Conservation (phyloP, 1,140 invertebrate species). For the Microvelia longipes region DNA sequence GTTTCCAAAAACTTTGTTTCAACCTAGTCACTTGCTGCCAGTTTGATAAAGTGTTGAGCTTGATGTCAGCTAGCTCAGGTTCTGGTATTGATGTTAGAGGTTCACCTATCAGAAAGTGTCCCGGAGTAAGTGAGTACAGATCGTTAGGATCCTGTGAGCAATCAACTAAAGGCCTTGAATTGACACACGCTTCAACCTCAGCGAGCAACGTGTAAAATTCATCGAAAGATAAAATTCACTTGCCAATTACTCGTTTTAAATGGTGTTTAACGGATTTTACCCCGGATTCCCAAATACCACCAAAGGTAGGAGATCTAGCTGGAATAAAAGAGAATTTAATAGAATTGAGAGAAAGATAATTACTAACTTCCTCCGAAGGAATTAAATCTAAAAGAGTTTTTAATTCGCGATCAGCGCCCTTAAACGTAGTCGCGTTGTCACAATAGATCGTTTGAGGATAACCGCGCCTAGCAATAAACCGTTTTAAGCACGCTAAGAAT, state of each 20-base stretch:
- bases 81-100: slow-evolving; percentile 25
- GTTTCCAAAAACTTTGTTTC: slow-evolving; percentile 23
- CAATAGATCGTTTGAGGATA: slow-evolving; percentile 3
- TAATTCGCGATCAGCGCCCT: slow-evolving; percentile 4
- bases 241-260: slow-evolving; percentile 16
- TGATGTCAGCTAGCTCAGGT: slow-evolving; percentile 7
- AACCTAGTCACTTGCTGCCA: slow-evolving; percentile 20
- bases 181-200: slow-evolving; percentile 20
- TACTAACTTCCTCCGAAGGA: not conserved
- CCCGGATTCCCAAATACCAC: slow-evolving; percentile 25
- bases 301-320: slow-evolving; percentile 15
- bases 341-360: not conserved
- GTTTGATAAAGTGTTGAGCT: slow-evolving; percentile 15
- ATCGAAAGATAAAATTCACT: slow-evolving; percentile 22
- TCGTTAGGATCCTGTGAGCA: slow-evolving; percentile 22
- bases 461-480: slow-evolving; percentile 21
- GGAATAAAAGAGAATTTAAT: slow-evolving; percentile 6
- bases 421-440: slow-evolving; percentile 15
- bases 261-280: slow-evolving; percentile 24
- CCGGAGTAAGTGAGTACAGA: slow-evolving; percentile 20
- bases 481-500: slow-evolving; percentile 19
- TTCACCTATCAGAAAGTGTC: slow-evolving; percentile 24
- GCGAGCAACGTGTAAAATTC: slow-evolving; percentile 25
- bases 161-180: slow-evolving; percentile 21
- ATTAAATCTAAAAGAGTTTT: not conserved